A percentile compares a stretch with the other conserved stretches of the same genome.
Evolutionary conservation across 2,113 vertebrate species (phyloP).

Genomic region (Callipepla squamata): DNA sequence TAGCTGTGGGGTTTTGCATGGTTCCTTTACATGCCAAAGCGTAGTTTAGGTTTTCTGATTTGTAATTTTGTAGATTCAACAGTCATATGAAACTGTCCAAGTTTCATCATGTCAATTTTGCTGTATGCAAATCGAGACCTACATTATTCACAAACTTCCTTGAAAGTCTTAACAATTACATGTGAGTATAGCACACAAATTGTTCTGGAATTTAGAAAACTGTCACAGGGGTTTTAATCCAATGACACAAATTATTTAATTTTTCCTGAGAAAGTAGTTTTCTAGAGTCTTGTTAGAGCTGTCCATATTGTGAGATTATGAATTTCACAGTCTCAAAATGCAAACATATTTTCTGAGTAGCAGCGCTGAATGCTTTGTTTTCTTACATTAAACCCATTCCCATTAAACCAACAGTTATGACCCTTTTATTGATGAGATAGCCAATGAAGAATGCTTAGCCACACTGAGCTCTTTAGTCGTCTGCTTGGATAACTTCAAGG

Average conservation of each 20-base stretch:
- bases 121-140: neutral
- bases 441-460: neutral
- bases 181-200: neutral
- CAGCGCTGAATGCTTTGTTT: neutral
- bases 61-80: neutral
- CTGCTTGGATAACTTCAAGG: neutral
- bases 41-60: neutral
- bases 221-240: neutral
- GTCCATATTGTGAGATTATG: neutral
- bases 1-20: neutral
- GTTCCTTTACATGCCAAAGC: neutral
- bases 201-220: neutral
- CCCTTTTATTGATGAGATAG: neutral
- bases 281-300: neutral
- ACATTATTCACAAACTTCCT: neutral
- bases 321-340: slow-evolving; percentile 16
- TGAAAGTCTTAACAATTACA: neutral
- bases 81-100: neutral
- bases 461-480: neutral
- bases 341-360: neutral
- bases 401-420: neutral
- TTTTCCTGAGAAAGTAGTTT: neutral
- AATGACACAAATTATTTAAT: neutral
- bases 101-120: neutral
- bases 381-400: neutral